A percentile compares a stretch with the other conserved stretches of the same genome.
These are phyloP conservation scores for Agonopterix heracliana DNA, from an alignment of 2,888 invertebrate genomes.

Conservation along the genomic window DNA sequence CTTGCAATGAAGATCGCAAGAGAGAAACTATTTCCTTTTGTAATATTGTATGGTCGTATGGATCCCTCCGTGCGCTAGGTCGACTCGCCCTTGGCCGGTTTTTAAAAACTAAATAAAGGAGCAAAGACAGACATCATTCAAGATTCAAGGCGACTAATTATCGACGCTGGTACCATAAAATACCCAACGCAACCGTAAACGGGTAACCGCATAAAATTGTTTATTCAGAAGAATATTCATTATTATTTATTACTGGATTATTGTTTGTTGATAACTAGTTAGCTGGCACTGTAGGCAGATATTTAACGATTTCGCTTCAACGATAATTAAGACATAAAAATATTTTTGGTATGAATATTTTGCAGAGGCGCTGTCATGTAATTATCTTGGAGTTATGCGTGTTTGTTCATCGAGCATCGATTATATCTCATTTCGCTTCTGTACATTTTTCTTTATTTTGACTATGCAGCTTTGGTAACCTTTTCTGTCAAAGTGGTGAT, in stretches of 20 bases:
- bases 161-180: constrained; percentile 5
- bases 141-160: constrained; percentile 3
- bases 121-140: background rate
- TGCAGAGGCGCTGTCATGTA: constrained; percentile 2
- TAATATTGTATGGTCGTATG: too few species aligned
- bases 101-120: background rate
- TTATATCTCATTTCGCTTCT: too few species aligned
- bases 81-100: too few species aligned
- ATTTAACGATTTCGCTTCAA: constrained; percentile 27
- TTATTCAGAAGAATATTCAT: constrained; percentile 38
- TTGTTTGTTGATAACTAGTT: constrained; percentile 46
- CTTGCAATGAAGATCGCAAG: too few species aligned
- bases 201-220: constrained; percentile 22
- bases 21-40: too few species aligned
- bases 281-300: background rate
- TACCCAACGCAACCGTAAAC: constrained; percentile 12
- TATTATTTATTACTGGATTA: constrained; percentile 42
- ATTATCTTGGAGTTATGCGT: background rate
- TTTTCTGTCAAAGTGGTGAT: too few species aligned
- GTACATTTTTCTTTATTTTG: too few species aligned
- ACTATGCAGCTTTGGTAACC: too few species aligned
- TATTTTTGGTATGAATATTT: constrained; percentile 29
- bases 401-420: too few species aligned
- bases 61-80: too few species aligned
- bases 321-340: constrained; percentile 52